Evolutionary conservation across 2,797 vertebrate species (phyloP), one percentile per base, ranked within the genome.

Genomic region (Halcyon chelicuti): DNA sequence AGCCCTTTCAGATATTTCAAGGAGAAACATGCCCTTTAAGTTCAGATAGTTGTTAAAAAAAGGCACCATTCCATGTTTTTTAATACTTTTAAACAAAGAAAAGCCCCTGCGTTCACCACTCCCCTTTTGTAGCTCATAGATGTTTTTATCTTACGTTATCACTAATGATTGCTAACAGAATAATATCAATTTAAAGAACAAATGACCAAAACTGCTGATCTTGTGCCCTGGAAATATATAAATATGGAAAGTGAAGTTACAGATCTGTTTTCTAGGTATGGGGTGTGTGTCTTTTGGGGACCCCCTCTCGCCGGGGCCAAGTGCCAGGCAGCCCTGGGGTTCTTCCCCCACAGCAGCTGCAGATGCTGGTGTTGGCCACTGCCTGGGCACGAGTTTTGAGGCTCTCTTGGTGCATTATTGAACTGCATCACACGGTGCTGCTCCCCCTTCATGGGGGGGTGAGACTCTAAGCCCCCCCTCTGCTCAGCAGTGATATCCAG

Each of bases 21-120:
- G 78, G 67, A 91, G 65, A 37, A 62, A 51, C 37, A 47, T 35
- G 61, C 71, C 90, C 63, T 35, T 61, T 4, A 66, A 94, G 46
- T 55, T 70, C 74, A n/a, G 66, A 52, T 23, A 61, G 58, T 20
- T 49, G 39, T 57, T 87, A 1, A 23, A 39, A 74, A 92, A 97
- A 97, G 96, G 97, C 97, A 97, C 97, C 75, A 2, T 86, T 91
- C 29, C 8, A n/a, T 66, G 65, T 40, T 81, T 81, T 93, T 63
- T 58, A 82, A 70, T 28, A 54, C 75, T 96, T 81, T 73, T 35
- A 52, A 75, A 66, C 29, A 58, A 65, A 66, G 44, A 46, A 79
- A 90, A 91, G 61, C 65, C 54, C n/a, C 89, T 80, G 70, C 58
- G 2, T 70, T 65, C 75, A 21, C 49, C 40, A 40, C 62, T 91